phyloP scores from a whole-genome alignment of 2,113 vertebrate genomes.

The Dissostichus mawsoni region DNA sequence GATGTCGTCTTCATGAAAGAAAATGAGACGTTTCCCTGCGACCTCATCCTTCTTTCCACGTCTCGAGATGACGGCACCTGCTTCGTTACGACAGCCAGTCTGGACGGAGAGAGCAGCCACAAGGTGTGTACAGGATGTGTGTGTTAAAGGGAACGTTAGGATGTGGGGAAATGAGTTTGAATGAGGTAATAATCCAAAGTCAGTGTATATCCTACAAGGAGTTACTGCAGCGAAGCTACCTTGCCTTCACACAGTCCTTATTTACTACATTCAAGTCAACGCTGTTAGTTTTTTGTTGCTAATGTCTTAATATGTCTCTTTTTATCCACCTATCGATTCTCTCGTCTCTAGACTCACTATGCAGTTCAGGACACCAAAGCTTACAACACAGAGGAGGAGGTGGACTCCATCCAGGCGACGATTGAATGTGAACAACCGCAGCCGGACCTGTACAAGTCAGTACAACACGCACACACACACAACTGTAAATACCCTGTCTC shows the following conservation, averaged over 20 bases:
- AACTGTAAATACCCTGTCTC: background rate
- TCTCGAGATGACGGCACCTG: slow-evolving; percentile 94
- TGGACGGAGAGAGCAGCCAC: slow-evolving; percentile 98
- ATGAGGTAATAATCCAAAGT: too few relatives aligned
- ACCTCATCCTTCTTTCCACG: slow-evolving; percentile 94
- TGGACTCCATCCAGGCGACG: slow-evolving; percentile 90
- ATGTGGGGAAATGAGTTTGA: too few relatives aligned
- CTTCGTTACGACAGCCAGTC: slow-evolving; percentile 95
- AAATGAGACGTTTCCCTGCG: slow-evolving; percentile 95
- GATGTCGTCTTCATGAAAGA: slow-evolving; percentile 95
- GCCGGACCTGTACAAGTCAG: slow-evolving; percentile 98
- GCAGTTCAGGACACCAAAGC: slow-evolving; percentile 97
- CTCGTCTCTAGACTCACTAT: slow-evolving; percentile 89
- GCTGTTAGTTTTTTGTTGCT: too few relatives aligned
- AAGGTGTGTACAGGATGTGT: slow-evolving; percentile 81
- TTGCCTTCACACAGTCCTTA: too few relatives aligned
- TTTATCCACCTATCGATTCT: background rate
- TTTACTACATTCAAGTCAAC: too few relatives aligned
- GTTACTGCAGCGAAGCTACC: too few relatives aligned
- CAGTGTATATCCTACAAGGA: too few relatives aligned
- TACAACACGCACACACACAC: slow-evolving; percentile 18
- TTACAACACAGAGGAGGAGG: slow-evolving; percentile 91
- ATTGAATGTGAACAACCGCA: slow-evolving; percentile 99
- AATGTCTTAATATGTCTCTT: background rate
- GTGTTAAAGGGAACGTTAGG: background rate